phyloP scores from a whole-genome alignment of 2,888 invertebrate genomes.

The Ectemnius cavifrons region DNA sequence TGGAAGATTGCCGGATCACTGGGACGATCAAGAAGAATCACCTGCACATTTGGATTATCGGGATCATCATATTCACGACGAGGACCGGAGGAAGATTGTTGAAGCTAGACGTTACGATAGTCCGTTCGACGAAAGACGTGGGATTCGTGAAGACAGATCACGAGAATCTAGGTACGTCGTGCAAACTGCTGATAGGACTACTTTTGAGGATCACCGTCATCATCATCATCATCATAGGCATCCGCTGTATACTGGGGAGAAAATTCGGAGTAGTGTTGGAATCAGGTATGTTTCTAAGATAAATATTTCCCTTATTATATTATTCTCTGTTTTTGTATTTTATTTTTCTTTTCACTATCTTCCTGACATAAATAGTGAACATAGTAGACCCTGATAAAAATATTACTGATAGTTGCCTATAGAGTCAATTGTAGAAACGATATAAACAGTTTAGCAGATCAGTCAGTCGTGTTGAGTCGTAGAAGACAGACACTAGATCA shows the following conservation, averaged over 20 bases:
- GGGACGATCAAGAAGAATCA: slow-evolving; percentile 73
- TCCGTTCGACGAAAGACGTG: slow-evolving; percentile 77
- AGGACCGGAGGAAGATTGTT: slow-evolving; percentile 69
- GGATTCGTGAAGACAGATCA: slow-evolving; percentile 76
- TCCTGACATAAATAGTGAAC: slow-evolving; percentile 1
- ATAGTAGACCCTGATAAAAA: background rate
- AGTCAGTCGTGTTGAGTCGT: slow-evolving; percentile 6
- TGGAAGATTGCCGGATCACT: slow-evolving; percentile 69
- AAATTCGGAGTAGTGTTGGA: slow-evolving; percentile 58
- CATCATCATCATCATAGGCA: slow-evolving; percentile 65
- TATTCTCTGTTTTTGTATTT: slow-evolving; percentile 17
- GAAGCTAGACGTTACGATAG: slow-evolving; percentile 75
- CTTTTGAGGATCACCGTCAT: slow-evolving; percentile 68
- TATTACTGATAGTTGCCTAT: background rate
- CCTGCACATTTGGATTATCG: slow-evolving; percentile 68
- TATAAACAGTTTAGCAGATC: background rate
- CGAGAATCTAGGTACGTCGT: slow-evolving; percentile 67
- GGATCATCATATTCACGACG: slow-evolving; percentile 71
- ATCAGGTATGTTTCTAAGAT: slow-evolving; percentile 52
- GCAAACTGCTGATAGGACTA: slow-evolving; percentile 56
- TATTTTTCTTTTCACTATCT: slow-evolving; percentile 3
- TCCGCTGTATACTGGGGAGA: slow-evolving; percentile 66
- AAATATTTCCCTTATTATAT: slow-evolving; percentile 2
- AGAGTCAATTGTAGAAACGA: too few relatives aligned
- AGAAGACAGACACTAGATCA: background rate